Evolutionary conservation across 2,797 vertebrate species (phyloP).

Genomic region (Salmo trutta): DNA sequence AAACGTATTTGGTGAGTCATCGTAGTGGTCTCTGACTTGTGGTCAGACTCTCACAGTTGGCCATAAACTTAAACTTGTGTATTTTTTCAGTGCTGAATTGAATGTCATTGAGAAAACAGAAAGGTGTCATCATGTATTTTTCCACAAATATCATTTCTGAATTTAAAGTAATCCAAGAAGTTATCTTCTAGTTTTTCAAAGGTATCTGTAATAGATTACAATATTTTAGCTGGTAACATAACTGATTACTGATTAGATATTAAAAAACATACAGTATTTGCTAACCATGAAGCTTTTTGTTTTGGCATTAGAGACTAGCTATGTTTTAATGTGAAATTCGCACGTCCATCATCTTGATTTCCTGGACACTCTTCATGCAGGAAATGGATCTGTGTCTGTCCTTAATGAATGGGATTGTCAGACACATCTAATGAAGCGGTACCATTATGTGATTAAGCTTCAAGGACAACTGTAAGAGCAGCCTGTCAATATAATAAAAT

Average conservation of each 20-base stretch:
- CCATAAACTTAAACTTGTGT: no score
- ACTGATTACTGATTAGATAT: not conserved
- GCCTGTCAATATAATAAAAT: not conserved
- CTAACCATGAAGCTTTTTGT: not conserved
- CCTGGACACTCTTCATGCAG: not conserved
- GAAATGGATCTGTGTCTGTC: slow-evolving; percentile 4
- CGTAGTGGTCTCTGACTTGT: no score
- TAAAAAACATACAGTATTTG: not conserved
- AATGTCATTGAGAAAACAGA: no score
- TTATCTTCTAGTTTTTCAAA: no score
- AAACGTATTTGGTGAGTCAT: no score
- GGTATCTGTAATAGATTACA: not conserved
- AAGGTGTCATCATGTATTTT: no score
- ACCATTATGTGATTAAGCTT: slow-evolving; percentile 2
- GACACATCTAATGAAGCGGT: not conserved
- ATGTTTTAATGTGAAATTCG: not conserved
- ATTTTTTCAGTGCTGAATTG: no score
- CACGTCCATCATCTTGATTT: not conserved
- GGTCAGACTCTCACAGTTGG: no score
- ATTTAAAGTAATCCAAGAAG: no score
- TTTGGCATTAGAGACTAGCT: not conserved
- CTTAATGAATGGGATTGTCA: slow-evolving; percentile 20
- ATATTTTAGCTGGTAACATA: not conserved
- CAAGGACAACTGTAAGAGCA: slow-evolving; percentile 4
- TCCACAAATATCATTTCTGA: no score